Evolutionary conservation across 2,113 vertebrate species (phyloP), one percentile per base, ranked within the genome.

Genomic region (Bombycilla garrulus): DNA sequence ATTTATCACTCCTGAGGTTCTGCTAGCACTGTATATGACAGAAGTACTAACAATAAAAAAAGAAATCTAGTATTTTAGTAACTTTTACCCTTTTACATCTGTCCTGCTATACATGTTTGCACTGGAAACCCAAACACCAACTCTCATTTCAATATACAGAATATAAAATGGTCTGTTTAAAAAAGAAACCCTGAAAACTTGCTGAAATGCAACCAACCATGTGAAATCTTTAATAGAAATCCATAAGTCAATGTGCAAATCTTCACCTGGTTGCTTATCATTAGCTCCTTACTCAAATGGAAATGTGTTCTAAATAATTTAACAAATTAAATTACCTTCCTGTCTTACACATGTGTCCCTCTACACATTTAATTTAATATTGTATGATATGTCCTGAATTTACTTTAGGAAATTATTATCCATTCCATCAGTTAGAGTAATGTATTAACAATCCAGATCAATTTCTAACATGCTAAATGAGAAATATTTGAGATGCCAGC

Each of bases 281-380:
- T 95, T 93, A 96, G 38, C 33, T 94, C 80, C 77, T 69, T 88
- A 81, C 80, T 97, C 94, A 91, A 94, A 96, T 95, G 78, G 56
- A 78, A 96, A 94, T 76, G 73, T 80, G 48, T 57, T 79, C 45
- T 96, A 90, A 78, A 95, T 96, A 90, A 97, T 92, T 97, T 79
- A 97, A 84, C 21, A 86, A 24, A 95, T 88, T 58, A 96, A 92
- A 95, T 93, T 95, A 95, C 44, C 72, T 90, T 86, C 45, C 81
- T 86, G 48, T 84, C 91, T 78, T 83, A 61, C 90, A 70, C 86
- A 72, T 93, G 56, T 53, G 69, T 51, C 64, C 44, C 61, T 95
- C 86, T 95, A 70, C 58, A 87, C 53, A 58, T 85, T 90, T 77
- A 38, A 40, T 92, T 97, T 92, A 97, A 95, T 92, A 96, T 20